These are phyloP conservation scores for Patella caerulea DNA, from an alignment of 2,888 invertebrate species.

Conservation along the genomic window DNA sequence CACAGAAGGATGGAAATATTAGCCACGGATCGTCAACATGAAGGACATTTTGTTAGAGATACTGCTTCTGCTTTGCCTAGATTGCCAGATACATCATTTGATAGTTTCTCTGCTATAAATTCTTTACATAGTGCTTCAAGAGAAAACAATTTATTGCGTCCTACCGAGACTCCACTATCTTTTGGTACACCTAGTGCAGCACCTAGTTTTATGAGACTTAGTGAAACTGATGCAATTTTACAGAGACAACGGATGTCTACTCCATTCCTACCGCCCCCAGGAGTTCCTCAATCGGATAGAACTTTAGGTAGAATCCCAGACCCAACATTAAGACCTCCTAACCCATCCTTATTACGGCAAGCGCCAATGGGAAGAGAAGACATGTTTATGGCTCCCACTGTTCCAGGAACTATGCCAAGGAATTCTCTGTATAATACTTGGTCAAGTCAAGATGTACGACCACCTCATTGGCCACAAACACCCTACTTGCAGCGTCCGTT, in stretches of 20 bases:
- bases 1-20: conserved; percentile 58
- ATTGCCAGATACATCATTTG: conserved; percentile 41
- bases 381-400: conserved; percentile 53
- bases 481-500: conserved; percentile 55
- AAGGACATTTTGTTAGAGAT: conserved; percentile 42
- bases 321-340: conserved; percentile 45
- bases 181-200: conserved; percentile 35
- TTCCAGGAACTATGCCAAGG: conserved; percentile 59
- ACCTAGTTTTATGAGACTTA: conserved; percentile 53
- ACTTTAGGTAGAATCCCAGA: conserved; percentile 58
- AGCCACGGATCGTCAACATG: conserved; percentile 50
- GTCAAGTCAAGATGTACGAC: conserved; percentile 60
- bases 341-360: conserved; percentile 49
- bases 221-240: conserved; percentile 60
- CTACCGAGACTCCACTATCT: conserved; percentile 39
- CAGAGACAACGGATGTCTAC: conserved; percentile 59
- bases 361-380: conserved; percentile 57
- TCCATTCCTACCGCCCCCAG: conserved; percentile 51
- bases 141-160: conserved; percentile 40
- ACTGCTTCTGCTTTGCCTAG: conserved; percentile 37
- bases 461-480: conserved; percentile 59
- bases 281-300: conserved; percentile 33
- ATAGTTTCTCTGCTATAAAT: conserved; percentile 40
- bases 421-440: conserved; percentile 63
- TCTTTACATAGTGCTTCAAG: conserved; percentile 36